Percentiles rank a stretch among this genome's conserved stretches.
These are phyloP conservation scores for Mayetiola destructor DNA, from an alignment of 2,888 invertebrate species.

Conservation along the genomic window DNA sequence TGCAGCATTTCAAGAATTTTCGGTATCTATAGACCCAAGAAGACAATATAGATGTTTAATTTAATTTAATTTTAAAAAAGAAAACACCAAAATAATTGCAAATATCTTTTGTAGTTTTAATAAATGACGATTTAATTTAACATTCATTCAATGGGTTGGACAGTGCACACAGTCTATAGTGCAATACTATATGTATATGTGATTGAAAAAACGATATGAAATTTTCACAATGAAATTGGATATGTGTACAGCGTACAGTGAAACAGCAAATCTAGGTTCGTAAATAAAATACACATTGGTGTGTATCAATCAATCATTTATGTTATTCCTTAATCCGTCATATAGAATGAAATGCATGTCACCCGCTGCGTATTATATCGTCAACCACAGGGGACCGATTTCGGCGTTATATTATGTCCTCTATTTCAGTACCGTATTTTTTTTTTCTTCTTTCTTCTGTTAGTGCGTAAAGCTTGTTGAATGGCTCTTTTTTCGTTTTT, in stretches of 20 bases:
- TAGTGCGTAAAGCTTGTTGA: too few relatives aligned
- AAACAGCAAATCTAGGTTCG: neutral
- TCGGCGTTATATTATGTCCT: too few relatives aligned
- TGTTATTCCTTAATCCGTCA: conserved; percentile 15
- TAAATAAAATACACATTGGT: conserved; percentile 7
- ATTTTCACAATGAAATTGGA: too few relatives aligned
- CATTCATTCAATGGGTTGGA: neutral
- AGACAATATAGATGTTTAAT: too few relatives aligned
- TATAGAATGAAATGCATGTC: conserved; percentile 14
- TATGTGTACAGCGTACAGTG: too few relatives aligned
- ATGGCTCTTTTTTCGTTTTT: too few relatives aligned
- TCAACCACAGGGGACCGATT: conserved; percentile 18
- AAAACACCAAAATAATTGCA: too few relatives aligned
- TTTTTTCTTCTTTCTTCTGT: neutral
- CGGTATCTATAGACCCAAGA: neutral
- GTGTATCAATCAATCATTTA: conserved; percentile 14
- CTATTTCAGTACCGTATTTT: neutral
- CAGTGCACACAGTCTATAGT: too few relatives aligned
- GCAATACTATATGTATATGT: too few relatives aligned
- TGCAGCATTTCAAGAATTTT: neutral
- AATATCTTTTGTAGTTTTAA: too few relatives aligned
- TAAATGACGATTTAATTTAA: neutral
- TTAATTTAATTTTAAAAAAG: too few relatives aligned
- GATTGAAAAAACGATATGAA: too few relatives aligned
- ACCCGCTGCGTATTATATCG: conserved; percentile 18